Percentiles rank a stretch among this genome's conserved stretches.
Conservation (phyloP, 2,888 invertebrate species). For the Troides helena region DNA sequence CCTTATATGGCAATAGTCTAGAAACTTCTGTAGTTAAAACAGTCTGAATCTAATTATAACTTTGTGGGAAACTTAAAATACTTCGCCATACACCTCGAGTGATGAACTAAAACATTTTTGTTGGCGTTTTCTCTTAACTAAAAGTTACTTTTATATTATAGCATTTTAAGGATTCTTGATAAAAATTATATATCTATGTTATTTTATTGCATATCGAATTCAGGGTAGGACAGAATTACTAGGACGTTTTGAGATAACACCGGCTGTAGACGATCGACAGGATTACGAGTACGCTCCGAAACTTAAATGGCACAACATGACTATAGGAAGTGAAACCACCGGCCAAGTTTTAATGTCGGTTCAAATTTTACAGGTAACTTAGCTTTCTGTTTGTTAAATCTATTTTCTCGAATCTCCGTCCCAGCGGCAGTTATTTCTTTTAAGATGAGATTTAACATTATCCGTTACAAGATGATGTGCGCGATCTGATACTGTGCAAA, state of each 20-base stretch:
- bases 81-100: too few relatives aligned
- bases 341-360: conserved; percentile 76
- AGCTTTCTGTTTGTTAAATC: too few relatives aligned
- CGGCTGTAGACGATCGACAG: conserved; percentile 44
- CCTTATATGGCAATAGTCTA: neutral
- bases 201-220: neutral
- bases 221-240: conserved; percentile 52
- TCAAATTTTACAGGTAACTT: conserved; percentile 59
- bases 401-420: too few relatives aligned
- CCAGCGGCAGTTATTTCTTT: too few relatives aligned
- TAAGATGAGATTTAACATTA: too few relatives aligned
- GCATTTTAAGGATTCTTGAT: neutral
- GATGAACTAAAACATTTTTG: too few relatives aligned
- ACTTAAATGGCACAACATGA: conserved; percentile 71
- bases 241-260: conserved; percentile 50
- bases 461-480: too few relatives aligned
- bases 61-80: too few relatives aligned
- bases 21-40: neutral
- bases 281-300: conserved; percentile 57
- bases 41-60: too few relatives aligned
- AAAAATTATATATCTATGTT: neutral
- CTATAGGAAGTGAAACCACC: conserved; percentile 52
- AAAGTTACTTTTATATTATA: neutral
- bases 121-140: too few relatives aligned
- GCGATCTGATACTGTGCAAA: too few relatives aligned